These are phyloP conservation scores for Hyposoter didymator DNA, from an alignment of 2,888 invertebrate genomes.

Conservation along the genomic window DNA sequence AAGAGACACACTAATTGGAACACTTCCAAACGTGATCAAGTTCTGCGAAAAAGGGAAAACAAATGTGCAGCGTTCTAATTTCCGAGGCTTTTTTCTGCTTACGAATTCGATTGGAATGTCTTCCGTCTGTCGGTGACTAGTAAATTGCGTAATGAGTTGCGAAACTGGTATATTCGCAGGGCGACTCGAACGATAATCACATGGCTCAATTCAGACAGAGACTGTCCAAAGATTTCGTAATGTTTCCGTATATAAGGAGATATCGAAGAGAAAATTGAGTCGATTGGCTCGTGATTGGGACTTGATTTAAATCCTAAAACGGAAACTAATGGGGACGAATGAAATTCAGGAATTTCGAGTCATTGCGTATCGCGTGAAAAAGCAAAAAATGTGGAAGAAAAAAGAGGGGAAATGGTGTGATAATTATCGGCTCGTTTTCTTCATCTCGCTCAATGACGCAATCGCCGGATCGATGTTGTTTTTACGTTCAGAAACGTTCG, in stretches of 20 bases:
- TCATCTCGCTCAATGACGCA: conserved; percentile 26
- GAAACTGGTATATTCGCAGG: conserved; percentile 11
- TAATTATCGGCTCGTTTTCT: conserved; percentile 26
- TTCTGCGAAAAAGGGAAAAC: background rate
- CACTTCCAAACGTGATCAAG: background rate
- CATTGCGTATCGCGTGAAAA: conserved; percentile 10
- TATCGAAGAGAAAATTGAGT: conserved; percentile 56
- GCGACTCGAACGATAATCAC: conserved; percentile 1
- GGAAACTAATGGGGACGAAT: conserved; percentile 8
- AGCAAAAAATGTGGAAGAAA: background rate
- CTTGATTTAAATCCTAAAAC: conserved; percentile 36
- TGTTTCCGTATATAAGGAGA: conserved; percentile 35
- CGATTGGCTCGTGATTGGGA: conserved; percentile 43
- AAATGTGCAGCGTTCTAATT: background rate
- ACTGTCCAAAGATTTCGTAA: background rate
- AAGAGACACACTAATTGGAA: conserved; percentile 3
- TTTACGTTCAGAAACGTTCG: conserved; percentile 5
- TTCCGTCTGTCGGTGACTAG: background rate
- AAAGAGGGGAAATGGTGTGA: background rate
- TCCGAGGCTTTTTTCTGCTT: background rate
- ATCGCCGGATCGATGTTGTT: conserved; percentile 18
- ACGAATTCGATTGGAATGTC: conserved; percentile 13
- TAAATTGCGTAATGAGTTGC: conserved; percentile 41
- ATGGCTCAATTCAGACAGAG: conserved; percentile 16
- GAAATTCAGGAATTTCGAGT: conserved; percentile 3